A percentile compares a stretch with the other conserved stretches of the same genome.
Conservation (phyloP, 1,140 invertebrate genomes). For the Apis laboriosa region DNA sequence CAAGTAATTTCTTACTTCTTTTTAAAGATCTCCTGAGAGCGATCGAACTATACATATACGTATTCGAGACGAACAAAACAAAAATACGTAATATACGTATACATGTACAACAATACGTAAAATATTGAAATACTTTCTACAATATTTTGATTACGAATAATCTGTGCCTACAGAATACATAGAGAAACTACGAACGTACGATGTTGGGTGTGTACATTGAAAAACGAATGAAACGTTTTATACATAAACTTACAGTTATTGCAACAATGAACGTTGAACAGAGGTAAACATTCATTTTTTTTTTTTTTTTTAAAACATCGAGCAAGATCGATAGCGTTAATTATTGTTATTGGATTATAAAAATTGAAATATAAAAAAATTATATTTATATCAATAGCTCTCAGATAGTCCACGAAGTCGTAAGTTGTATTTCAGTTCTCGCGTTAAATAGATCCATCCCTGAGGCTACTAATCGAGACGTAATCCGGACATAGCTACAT, state of each 20-base stretch:
- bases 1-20: constrained; percentile 49
- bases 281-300: neutral
- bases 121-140: constrained; percentile 47
- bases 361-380: constrained; percentile 16
- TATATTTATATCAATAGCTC: constrained; percentile 14
- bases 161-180: constrained; percentile 18
- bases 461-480: constrained; percentile 33
- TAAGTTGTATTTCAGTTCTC: constrained; percentile 12
- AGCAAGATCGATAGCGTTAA: neutral
- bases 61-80: constrained; percentile 5
- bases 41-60: constrained; percentile 1
- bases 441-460: constrained; percentile 20
- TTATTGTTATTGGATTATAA: neutral
- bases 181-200: constrained; percentile 14
- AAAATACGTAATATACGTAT: constrained; percentile 2
- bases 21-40: constrained; percentile 53
- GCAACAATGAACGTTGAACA: neutral
- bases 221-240: neutral
- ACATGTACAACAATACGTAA: constrained; percentile 25
- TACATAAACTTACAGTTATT: neutral
- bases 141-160: constrained; percentile 38
- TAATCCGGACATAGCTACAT: constrained; percentile 14
- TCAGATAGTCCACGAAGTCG: constrained; percentile 23
- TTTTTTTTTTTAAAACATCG: neutral
- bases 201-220: neutral